phyloP scores from a whole-genome alignment of 2,797 vertebrate species.

The Coregonus ussuriensis region DNA sequence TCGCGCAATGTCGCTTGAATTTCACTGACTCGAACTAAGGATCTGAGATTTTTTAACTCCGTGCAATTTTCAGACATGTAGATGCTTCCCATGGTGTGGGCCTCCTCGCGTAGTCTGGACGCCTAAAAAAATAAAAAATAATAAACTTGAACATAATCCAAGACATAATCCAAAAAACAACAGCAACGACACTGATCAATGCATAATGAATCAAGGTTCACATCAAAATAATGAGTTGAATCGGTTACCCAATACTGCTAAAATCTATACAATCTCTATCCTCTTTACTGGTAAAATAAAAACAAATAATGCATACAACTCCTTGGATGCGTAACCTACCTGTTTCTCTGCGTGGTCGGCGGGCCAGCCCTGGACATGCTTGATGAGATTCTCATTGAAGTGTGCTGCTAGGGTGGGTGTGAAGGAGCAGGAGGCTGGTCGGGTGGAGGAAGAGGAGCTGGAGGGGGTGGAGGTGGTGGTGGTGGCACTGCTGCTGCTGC shows the following conservation, averaged over 20 bases:
- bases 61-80: slow-evolving; percentile 99
- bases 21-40: slow-evolving; percentile 98
- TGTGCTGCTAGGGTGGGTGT: slow-evolving; percentile 92
- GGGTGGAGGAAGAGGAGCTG: slow-evolving; percentile 65
- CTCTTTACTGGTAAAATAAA: neutral
- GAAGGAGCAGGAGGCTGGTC: slow-evolving; percentile 89
- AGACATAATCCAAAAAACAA: too few relatives aligned
- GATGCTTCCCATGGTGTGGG: slow-evolving; percentile 97
- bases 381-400: slow-evolving; percentile 98
- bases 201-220: neutral
- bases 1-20: slow-evolving; percentile 99
- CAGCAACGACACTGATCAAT: neutral
- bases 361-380: slow-evolving; percentile 97
- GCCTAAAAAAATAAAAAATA: slow-evolving; percentile 56
- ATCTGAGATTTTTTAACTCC: slow-evolving; percentile 98
- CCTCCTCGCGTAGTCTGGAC: slow-evolving; percentile 95
- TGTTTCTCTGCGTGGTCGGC: slow-evolving; percentile 98
- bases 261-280: neutral
- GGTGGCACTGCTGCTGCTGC: slow-evolving; percentile 60
- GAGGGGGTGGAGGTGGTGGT: slow-evolving; percentile 78
- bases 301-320: neutral
- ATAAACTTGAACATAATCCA: neutral
- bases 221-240: neutral
- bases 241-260: neutral
- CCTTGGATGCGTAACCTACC: slow-evolving; percentile 65